Evolutionary conservation across 2,113 vertebrate genomes (phyloP).

Genomic region (Callaeas wilsoni): DNA sequence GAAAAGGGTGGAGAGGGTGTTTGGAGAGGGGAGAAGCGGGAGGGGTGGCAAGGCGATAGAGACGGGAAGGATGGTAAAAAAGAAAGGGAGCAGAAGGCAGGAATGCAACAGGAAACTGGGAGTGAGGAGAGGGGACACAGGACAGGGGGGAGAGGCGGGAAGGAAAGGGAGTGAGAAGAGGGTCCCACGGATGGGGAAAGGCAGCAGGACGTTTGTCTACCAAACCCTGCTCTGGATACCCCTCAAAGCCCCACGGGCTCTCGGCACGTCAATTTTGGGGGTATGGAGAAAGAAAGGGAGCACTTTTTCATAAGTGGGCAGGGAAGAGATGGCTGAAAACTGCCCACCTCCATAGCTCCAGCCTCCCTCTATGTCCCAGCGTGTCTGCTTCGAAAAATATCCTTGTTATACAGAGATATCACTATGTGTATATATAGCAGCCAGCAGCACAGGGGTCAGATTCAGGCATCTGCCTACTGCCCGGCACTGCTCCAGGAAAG

Average conservation of each 20-base stretch:
- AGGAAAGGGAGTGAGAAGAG: not conserved
- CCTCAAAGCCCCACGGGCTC: not conserved
- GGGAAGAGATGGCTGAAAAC: not conserved
- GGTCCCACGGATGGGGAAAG: not conserved
- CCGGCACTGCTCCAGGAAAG: not conserved
- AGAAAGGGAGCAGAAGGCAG: not conserved
- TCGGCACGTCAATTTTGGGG: fast-evolving
- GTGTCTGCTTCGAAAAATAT: not conserved
- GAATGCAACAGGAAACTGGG: not conserved
- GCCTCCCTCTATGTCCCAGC: not conserved
- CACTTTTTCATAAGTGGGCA: not conserved
- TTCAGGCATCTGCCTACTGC: not conserved
- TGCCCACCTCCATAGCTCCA: not conserved
- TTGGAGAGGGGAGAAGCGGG: not conserved
- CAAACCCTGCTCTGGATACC: not conserved
- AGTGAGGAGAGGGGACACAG: not conserved
- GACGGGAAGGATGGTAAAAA: not conserved
- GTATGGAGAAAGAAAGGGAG: not conserved
- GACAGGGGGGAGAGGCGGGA: not conserved
- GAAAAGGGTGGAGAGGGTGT: not conserved
- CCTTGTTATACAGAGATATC: not conserved
- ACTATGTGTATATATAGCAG: not conserved
- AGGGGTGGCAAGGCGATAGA: not conserved
- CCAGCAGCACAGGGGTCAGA: not conserved
- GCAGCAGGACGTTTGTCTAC: fast-evolving